Evolutionary conservation across 2,888 invertebrate genomes (phyloP).

Genomic region (Panzeria rudis): DNA sequence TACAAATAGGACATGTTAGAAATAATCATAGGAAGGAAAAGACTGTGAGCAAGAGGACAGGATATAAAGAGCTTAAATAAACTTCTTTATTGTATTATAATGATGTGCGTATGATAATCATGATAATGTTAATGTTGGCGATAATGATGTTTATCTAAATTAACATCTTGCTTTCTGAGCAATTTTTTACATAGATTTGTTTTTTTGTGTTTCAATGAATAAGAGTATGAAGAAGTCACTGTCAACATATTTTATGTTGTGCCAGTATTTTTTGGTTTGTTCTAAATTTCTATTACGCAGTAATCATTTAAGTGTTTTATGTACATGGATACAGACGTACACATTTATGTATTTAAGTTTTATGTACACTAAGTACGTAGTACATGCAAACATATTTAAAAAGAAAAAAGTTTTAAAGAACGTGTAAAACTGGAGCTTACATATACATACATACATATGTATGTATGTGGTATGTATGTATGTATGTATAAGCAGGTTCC

Average conservation of each 20-base stretch:
- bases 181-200: background rate
- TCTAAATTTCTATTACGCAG: conserved; percentile 43
- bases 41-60: background rate
- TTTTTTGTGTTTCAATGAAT: background rate
- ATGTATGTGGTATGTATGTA: no score
- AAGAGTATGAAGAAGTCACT: background rate
- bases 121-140: conserved; percentile 38
- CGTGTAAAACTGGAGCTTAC: no score
- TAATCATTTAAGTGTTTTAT: background rate
- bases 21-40: background rate
- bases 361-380: background rate
- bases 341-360: background rate
- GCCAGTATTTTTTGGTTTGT: background rate
- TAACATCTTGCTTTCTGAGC: conserved; percentile 9
- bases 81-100: conserved; percentile 50
- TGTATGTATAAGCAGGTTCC: no score
- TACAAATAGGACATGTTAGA: conserved; percentile 4
- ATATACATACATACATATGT: no score
- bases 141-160: conserved; percentile 51
- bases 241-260: conserved; percentile 31
- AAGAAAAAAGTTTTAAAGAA: no score
- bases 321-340: background rate
- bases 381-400: no score
- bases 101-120: conserved; percentile 52
- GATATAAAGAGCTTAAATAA: conserved; percentile 40